Evolutionary conservation across 2,113 vertebrate genomes (phyloP), one percentile per base, ranked within the genome.

Genomic region (Protobothrops mucrosquamatus): DNA sequence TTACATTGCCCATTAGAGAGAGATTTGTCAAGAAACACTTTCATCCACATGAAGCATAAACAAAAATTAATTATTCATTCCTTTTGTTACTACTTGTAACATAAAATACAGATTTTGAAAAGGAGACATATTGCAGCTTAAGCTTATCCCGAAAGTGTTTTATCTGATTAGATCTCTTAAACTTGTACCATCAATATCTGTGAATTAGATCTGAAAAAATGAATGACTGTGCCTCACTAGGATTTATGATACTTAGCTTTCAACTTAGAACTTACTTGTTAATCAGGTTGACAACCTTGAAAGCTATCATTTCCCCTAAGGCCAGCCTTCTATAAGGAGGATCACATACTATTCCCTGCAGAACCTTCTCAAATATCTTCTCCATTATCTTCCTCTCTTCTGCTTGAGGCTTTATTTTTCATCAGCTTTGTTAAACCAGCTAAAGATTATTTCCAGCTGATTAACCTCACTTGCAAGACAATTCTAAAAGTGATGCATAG

Each of bases 1-100:
- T 92, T 92, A 89, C 64, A 89, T 92, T 57, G 57, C 92, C 54
- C 92, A 59, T 29, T 89, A 57, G 64, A 61, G 23, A 26, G 34
- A 14, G 29, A 55, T 81, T 92, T 89, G 87, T 81, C 34, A 39
- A 46, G 39, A 22, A 89, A 46, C 55, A 85, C 51, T 89, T 85
- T 29, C 6, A 51, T 54, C 29, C 18, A 46, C 11, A 85, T 59
- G 64, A 92, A 15, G 29, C 59, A n/a, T 59, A 59, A 85, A 92
- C 43, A 89, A 43, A 92, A 88, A 48, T 20, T 51, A 87, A 92
- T 69, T 92, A 51, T 88, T 89, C 24, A 39, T 39, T 52, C 3
- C 34, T n/a, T 89, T 51, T n/a, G 39, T 39, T 29, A 22, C 15
- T 26, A 20, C 61, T 4, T 55, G 20, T 51, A 85, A 51, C 59